A percentile compares a stretch with the other conserved stretches of the same genome.
Evolutionary conservation across 2,113 vertebrate genomes (phyloP).

Genomic region (Cryptomyrus ogoouensis): DNA sequence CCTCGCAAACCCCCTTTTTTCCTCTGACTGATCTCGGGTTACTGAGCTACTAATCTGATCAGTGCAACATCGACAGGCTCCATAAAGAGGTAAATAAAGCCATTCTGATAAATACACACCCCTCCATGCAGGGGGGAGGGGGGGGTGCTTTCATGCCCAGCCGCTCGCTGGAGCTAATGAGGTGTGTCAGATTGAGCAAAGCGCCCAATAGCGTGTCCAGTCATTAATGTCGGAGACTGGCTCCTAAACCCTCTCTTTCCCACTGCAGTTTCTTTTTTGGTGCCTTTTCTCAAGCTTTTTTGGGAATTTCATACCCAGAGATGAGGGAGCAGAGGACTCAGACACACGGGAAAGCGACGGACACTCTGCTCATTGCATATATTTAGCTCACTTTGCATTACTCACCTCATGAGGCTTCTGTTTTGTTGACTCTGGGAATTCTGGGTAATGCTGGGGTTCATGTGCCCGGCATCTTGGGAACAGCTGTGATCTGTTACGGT

Average conservation of each 20-base stretch:
- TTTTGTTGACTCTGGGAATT: not conserved
- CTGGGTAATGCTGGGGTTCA: not conserved
- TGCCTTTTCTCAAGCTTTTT: not conserved
- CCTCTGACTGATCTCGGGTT: not conserved
- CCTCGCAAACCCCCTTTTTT: not conserved
- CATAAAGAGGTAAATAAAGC: not conserved
- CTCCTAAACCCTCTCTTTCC: not conserved
- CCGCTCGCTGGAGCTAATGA: slow-evolving; percentile 34
- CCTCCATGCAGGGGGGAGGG: not conserved
- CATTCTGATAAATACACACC: not conserved
- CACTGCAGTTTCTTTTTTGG: not conserved
- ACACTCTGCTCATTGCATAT: not conserved
- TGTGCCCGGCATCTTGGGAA: not conserved
- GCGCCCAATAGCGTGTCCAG: slow-evolving; percentile 42
- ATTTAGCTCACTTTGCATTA: not conserved
- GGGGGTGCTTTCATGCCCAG: slow-evolving; percentile 3
- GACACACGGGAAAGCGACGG: not conserved
- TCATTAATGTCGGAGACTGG: slow-evolving; percentile 33
- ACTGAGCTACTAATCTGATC: not conserved
- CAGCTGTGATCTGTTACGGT: not conserved
- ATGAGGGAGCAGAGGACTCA: not conserved
- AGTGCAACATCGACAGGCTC: not conserved
- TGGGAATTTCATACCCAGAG: not conserved
- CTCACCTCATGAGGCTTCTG: not conserved
- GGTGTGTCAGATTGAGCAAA: slow-evolving; percentile 42